phyloP scores from a whole-genome alignment of 2,113 vertebrate genomes.

The Lates calcarifer region DNA sequence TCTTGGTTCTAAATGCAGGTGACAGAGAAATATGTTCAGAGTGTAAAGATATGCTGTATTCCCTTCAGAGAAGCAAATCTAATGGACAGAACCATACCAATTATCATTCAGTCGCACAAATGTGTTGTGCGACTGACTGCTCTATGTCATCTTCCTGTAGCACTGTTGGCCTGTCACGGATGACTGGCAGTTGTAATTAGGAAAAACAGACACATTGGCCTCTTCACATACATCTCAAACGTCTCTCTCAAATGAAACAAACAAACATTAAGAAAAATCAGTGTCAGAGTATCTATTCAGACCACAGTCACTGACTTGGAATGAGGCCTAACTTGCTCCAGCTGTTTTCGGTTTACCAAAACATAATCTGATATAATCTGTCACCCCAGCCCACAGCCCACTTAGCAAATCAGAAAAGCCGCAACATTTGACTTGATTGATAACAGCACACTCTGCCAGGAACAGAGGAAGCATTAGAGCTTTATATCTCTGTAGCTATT shows the following conservation, averaged over 20 bases:
- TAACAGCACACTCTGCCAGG: background rate
- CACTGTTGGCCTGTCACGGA: background rate
- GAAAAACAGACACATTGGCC: background rate
- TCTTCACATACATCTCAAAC: background rate
- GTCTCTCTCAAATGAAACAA: background rate
- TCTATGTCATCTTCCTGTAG: constrained; percentile 9
- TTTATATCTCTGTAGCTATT: background rate
- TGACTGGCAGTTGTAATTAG: constrained; percentile 1
- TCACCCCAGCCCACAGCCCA: background rate
- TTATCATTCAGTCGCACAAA: constrained; percentile 29
- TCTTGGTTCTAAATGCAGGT: background rate
- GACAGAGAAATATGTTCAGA: background rate
- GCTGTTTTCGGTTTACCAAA: constrained; percentile 1
- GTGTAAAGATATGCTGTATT: background rate
- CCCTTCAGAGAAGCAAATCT: background rate
- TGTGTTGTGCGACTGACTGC: background rate
- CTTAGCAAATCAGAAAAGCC: constrained; percentile 23
- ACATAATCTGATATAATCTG: constrained; percentile 14
- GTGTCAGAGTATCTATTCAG: background rate
- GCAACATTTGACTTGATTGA: constrained; percentile 39
- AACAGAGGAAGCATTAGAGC: background rate
- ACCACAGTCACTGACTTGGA: constrained; percentile 12
- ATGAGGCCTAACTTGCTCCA: background rate
- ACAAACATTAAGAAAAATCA: constrained; percentile 1
- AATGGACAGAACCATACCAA: background rate